Percentiles rank a stretch among this genome's conserved stretches.
These are phyloP conservation scores for Petrocephalus microphthalmus DNA, from an alignment of 2,113 vertebrate species.

Conservation along the genomic window DNA sequence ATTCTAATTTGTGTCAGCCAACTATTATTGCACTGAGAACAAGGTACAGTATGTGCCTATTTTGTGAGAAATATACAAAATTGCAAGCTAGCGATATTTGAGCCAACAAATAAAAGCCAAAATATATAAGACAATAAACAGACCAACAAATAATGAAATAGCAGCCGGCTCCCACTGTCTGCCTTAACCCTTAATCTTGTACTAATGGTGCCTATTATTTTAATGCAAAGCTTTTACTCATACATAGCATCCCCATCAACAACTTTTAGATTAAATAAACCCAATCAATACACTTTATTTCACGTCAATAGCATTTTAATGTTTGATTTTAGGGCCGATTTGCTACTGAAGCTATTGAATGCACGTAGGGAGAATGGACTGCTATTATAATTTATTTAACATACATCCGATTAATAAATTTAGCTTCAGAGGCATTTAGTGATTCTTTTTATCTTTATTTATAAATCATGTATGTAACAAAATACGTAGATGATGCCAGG, in stretches of 20 bases:
- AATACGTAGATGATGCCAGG: neutral
- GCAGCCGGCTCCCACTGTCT: neutral
- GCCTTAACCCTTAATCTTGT: neutral
- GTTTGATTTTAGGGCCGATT: slow-evolving; percentile 2
- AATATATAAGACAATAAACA: neutral
- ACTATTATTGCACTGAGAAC: neutral
- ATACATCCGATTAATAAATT: neutral
- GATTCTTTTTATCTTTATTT: neutral
- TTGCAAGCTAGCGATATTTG: neutral
- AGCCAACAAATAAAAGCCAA: neutral
- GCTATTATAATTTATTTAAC: neutral
- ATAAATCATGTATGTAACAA: neutral
- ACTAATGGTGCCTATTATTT: neutral
- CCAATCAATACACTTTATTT: neutral
- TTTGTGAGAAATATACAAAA: neutral
- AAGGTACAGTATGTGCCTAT: neutral
- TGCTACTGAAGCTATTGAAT: neutral
- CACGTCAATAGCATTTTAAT: slow-evolving; percentile 1
- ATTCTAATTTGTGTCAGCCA: neutral
- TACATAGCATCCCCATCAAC: neutral
- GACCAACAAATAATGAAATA: neutral
- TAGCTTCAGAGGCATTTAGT: neutral
- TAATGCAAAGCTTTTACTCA: neutral
- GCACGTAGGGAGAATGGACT: neutral
- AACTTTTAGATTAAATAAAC: neutral